Base-by-base conservation (phyloP, 2,797 vertebrate genomes). In the Lepus townsendii region DNA sequence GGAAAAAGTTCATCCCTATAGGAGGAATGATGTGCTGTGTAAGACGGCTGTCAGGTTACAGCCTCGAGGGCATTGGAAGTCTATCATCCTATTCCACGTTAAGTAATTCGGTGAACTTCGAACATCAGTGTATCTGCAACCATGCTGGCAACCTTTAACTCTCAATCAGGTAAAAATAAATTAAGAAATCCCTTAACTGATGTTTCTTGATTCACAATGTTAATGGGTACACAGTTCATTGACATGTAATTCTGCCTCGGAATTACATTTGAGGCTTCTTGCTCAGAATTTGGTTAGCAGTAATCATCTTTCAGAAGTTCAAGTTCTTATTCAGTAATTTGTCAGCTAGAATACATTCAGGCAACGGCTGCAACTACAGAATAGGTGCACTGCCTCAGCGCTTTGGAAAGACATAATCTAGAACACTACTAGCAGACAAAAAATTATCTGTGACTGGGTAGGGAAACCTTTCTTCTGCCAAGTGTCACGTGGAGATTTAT, bases 11-110 rank as follows among this genome's bases (percentile, higher is more conserved):
- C 94, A 94, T 90, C 94, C 94, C 96, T 88, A 76, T 77, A 90
- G 93, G 78, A 96, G 94, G 94, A 96, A 96, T 92, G 96, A 95
- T 97, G 96, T 97, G 97, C 97, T 97, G 95, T 97, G 87, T 95
- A 89, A 95, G 68, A 93, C 30, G 94, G 93, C 96, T 91, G 91
- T 63, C 42, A 83, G 65, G 62, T 78, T 82, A 95, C 96, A 95
- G 93, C 94, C 91, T 93, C 30, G 75, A 96, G 87, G 93, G 94
- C 90, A 90, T 42, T 93, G 94, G 65, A 96, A 93, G 92, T 95
- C 65, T 80, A 94, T 79, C 89, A 79, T 90, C 83, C 93, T 95
- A 97, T 91, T 95, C 90, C 96, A 96, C 72, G 85, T 69, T 85
- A 91, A 90, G 77, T 83, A 95, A 68, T 91, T 97, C 78, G 32